phyloP scores from a whole-genome alignment of 2,797 vertebrate genomes.

The Perodicticus potto region DNA sequence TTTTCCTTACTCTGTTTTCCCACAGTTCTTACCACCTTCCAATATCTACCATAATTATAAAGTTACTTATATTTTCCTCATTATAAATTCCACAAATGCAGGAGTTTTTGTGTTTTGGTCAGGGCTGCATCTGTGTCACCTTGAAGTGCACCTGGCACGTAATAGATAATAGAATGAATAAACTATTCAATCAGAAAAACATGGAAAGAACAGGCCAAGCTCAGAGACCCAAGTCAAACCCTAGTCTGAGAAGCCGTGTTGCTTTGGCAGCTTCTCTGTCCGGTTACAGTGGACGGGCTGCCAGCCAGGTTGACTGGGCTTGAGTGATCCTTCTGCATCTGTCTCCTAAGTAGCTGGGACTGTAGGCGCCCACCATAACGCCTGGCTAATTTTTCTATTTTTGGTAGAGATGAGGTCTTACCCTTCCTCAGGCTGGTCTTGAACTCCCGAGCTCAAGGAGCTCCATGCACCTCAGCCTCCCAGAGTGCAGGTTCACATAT shows the following conservation, averaged over 20 bases:
- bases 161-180: neutral
- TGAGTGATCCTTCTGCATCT: too few relatives aligned
- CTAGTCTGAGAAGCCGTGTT: neutral
- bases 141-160: neutral
- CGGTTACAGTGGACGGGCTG: neutral
- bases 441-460: too few relatives aligned
- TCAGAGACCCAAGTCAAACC: neutral
- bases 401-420: too few relatives aligned
- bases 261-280: neutral
- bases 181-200: neutral
- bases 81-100: neutral
- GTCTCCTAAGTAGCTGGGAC: too few relatives aligned
- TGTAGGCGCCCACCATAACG: too few relatives aligned
- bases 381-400: too few relatives aligned
- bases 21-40: neutral
- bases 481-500: too few relatives aligned
- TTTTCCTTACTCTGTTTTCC: neutral
- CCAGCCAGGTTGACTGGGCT: too few relatives aligned
- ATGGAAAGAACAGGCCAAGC: neutral
- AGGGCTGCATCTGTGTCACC: neutral
- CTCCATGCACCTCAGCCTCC: too few relatives aligned
- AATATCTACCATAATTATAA: neutral
- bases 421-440: too few relatives aligned
- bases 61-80: neutral
- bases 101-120: neutral